phyloP scores from a whole-genome alignment of 2,888 invertebrate species.

The Plemyria rubiginata region DNA sequence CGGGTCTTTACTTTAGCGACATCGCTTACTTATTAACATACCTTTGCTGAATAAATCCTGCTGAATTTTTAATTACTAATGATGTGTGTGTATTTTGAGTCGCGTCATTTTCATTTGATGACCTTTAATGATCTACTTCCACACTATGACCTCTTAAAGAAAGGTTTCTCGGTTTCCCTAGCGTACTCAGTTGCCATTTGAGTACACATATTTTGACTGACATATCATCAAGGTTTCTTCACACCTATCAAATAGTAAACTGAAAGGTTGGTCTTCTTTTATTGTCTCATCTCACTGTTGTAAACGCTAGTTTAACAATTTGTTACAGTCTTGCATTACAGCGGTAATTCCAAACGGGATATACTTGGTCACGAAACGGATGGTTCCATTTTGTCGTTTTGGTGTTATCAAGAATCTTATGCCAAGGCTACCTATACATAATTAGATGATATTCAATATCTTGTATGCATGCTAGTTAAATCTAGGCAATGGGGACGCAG shows the following conservation, averaged over 20 bases:
- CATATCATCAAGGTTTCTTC: not conserved
- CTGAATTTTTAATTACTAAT: not conserved
- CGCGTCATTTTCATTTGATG: not conserved
- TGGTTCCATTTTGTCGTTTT: constrained; percentile 63
- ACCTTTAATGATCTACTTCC: no score
- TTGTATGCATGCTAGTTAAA: constrained; percentile 36
- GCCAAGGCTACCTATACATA: constrained; percentile 53
- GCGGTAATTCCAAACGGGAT: constrained; percentile 67
- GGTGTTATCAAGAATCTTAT: constrained; percentile 52
- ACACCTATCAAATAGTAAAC: constrained; percentile 4
- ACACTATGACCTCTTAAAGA: no score
- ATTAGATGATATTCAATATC: constrained; percentile 38
- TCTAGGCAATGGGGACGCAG: constrained; percentile 54
- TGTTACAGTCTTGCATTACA: constrained; percentile 59
- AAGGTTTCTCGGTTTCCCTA: not conserved
- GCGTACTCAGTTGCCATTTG: not conserved
- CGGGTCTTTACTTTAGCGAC: not conserved
- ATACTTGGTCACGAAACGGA: constrained; percentile 65
- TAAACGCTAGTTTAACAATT: constrained; percentile 46
- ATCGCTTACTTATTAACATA: not conserved
- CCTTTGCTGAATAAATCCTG: not conserved
- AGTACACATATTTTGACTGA: no score
- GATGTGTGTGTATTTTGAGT: not conserved
- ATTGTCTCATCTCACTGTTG: constrained; percentile 18
- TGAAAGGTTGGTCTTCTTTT: constrained; percentile 1